A percentile compares a stretch with the other conserved stretches of the same genome.
Conservation (phyloP, 2,797 vertebrate species). For the Sparus aurata region DNA sequence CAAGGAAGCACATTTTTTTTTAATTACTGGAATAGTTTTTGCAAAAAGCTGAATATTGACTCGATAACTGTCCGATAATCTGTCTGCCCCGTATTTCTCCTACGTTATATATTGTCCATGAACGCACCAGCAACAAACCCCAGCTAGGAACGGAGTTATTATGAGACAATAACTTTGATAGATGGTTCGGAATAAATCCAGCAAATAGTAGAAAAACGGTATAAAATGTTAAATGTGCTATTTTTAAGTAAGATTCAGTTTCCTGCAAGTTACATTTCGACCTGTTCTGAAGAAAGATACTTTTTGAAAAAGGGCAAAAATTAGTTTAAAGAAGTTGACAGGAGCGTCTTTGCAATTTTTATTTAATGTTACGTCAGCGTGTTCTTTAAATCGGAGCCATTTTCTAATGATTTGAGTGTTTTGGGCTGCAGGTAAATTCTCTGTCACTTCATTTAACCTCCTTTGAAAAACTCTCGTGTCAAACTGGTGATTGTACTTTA, state of each 20-base stretch:
- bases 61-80: too few species aligned
- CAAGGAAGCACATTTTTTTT: too few species aligned
- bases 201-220: not conserved
- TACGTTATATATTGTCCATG: too few species aligned
- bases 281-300: not conserved
- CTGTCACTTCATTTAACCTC: not conserved
- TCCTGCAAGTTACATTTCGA: not conserved
- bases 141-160: not conserved
- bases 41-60: too few species aligned
- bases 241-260: not conserved
- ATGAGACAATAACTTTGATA: not conserved
- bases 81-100: too few species aligned
- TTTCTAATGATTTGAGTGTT: not conserved
- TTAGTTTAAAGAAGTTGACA: not conserved
- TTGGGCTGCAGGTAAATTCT: not conserved
- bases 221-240: too few species aligned
- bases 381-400: not conserved
- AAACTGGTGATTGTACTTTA: not conserved
- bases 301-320: not conserved
- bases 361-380: not conserved
- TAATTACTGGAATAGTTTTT: too few species aligned
- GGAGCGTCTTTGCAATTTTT: not conserved
- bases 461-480: not conserved
- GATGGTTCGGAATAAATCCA: not conserved
- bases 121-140: too few species aligned